These are phyloP conservation scores for Hypsopygia costalis DNA, from an alignment of 2,888 invertebrate species.

Conservation along the genomic window DNA sequence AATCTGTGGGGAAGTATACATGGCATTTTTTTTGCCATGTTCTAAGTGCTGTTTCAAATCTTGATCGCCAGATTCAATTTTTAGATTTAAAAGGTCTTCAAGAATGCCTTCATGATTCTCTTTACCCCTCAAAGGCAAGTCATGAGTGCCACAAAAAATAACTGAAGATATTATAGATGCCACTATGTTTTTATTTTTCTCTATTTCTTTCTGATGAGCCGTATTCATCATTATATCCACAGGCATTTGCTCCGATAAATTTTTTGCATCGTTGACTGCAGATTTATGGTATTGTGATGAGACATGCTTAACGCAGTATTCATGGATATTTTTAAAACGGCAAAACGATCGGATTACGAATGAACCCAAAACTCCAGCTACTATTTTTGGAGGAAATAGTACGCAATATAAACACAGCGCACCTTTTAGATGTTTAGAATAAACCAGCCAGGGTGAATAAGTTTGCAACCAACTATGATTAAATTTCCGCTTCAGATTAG, in stretches of 20 bases:
- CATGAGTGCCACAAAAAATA: conserved; percentile 13
- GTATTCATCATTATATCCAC: conserved; percentile 10
- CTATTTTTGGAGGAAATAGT: conserved; percentile 12
- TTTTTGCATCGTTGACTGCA: conserved; percentile 4
- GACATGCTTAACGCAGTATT: not conserved
- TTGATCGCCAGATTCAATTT: conserved; percentile 13
- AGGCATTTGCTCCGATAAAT: conserved; percentile 8
- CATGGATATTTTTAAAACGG: conserved; percentile 23
- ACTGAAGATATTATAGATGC: conserved; percentile 1
- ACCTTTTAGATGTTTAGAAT: conserved; percentile 13
- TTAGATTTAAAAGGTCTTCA: conserved; percentile 12
- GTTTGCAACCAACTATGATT: conserved; percentile 4
- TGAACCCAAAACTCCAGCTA: conserved; percentile 15
- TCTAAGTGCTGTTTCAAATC: conserved; percentile 14
- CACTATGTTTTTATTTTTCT: conserved; percentile 1
- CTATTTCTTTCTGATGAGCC: conserved; percentile 1
- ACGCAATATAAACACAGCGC: conserved; percentile 14
- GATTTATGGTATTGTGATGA: not conserved
- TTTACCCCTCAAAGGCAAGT: too few relatives aligned
- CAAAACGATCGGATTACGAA: conserved; percentile 19
- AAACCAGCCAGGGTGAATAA: conserved; percentile 12
- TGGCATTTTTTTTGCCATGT: too few relatives aligned
- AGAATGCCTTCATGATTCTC: conserved; percentile 14
- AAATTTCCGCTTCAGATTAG: conserved; percentile 8
- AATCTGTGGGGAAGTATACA: too few relatives aligned